phyloP scores from a whole-genome alignment of 2,113 vertebrate species.

The Callorhinus ursinus region DNA sequence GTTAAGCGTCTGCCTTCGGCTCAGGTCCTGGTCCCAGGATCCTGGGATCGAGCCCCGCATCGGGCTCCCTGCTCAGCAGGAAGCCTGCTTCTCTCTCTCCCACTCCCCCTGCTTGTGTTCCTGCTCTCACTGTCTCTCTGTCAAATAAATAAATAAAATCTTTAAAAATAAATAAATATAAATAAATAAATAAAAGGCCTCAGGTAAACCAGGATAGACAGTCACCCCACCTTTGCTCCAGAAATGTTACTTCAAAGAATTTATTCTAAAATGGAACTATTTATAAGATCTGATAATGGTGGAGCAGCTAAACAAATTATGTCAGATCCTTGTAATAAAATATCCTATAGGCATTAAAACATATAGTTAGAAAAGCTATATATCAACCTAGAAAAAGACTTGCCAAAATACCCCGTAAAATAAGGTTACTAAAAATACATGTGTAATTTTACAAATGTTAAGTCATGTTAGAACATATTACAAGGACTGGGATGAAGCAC shows the following conservation, averaged over 20 bases:
- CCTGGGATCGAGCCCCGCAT: no score
- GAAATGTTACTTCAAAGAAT: slow-evolving; percentile 18
- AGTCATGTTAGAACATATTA: background rate
- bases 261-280: slow-evolving; percentile 25
- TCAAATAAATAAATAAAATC: no score
- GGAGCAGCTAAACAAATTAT: background rate
- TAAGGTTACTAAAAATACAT: background rate
- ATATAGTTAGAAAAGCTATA: background rate
- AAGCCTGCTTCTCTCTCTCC: no score
- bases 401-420: background rate
- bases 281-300: background rate
- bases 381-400: background rate
- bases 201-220: background rate
- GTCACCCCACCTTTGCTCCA: background rate
- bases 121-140: no score
- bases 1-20: no score
- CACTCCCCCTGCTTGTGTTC: no score
- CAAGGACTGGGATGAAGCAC: background rate
- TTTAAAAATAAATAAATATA: no score
- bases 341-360: background rate
- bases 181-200: background rate
- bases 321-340: background rate
- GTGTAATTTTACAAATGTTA: slow-evolving; percentile 11
- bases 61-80: no score
- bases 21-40: no score